Percentiles rank a stretch among this genome's conserved stretches.
phyloP scores from a whole-genome alignment of 2,113 vertebrate species.

The Caloenas nicobarica region DNA sequence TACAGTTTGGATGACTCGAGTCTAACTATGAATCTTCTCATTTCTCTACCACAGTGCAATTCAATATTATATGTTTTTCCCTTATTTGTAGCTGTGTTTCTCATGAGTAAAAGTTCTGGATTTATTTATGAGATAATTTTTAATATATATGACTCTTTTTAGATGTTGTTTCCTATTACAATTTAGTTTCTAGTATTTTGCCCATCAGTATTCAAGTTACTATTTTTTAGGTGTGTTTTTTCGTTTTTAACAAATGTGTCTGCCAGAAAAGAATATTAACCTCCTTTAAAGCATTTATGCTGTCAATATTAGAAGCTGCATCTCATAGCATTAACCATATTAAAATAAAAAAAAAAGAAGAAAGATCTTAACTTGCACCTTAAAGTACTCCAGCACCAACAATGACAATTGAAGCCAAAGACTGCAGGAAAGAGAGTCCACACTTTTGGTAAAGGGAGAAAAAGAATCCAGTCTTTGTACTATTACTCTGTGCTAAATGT shows the following conservation, averaged over 20 bases:
- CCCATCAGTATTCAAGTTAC: background rate
- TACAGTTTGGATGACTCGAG: background rate
- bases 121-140: background rate
- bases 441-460: background rate
- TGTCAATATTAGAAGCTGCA: background rate
- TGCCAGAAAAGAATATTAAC: background rate
- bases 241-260: background rate
- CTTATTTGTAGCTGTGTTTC: background rate
- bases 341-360: background rate
- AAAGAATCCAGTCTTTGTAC: rapidly evolving
- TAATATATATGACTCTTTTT: background rate
- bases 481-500: background rate
- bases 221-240: background rate
- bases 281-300: background rate
- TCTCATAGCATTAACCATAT: background rate
- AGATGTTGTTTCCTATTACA: background rate
- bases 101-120: background rate
- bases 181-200: background rate
- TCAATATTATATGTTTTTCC: background rate
- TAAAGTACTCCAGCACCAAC: background rate
- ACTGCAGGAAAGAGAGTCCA: background rate
- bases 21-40: background rate
- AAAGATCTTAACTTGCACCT: background rate
- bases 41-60: background rate
- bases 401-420: background rate